Evolutionary conservation across 2,888 invertebrate genomes (phyloP).

Genomic region (Protophormia terraenovae): DNA sequence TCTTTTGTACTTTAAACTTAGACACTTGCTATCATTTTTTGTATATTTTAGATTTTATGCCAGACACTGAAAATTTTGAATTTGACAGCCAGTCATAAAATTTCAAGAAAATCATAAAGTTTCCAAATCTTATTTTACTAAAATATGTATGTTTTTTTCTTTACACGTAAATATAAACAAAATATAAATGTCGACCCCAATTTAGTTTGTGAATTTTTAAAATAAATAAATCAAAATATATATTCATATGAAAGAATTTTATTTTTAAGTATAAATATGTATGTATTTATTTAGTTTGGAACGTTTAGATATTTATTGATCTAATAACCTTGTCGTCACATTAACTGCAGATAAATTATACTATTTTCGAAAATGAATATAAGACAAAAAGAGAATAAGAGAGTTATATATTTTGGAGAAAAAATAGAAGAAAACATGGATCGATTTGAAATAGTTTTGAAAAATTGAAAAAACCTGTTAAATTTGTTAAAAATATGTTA

Average conservation of each 20-base stretch:
- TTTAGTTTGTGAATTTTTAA: slow-evolving; percentile 4
- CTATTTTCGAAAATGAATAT: neutral
- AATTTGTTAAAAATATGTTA: no score
- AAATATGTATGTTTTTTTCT: neutral
- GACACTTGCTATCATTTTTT: neutral
- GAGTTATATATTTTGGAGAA: no score
- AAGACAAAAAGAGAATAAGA: no score
- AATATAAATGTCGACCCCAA: neutral
- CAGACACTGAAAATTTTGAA: neutral
- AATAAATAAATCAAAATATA: neutral
- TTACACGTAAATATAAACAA: neutral
- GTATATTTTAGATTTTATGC: neutral
- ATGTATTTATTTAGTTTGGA: neutral
- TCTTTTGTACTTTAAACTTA: neutral
- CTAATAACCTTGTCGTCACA: neutral
- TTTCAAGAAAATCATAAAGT: neutral
- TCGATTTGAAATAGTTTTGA: no score
- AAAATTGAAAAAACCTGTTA: no score
- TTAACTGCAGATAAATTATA: neutral
- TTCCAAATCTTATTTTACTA: neutral
- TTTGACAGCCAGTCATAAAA: neutral
- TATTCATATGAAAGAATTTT: slow-evolving; percentile 1
- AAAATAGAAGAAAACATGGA: no score
- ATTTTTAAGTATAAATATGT: neutral
- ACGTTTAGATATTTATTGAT: neutral